phyloP scores from a whole-genome alignment of 2,797 vertebrate genomes.

The Distichodus sexfasciatus region DNA sequence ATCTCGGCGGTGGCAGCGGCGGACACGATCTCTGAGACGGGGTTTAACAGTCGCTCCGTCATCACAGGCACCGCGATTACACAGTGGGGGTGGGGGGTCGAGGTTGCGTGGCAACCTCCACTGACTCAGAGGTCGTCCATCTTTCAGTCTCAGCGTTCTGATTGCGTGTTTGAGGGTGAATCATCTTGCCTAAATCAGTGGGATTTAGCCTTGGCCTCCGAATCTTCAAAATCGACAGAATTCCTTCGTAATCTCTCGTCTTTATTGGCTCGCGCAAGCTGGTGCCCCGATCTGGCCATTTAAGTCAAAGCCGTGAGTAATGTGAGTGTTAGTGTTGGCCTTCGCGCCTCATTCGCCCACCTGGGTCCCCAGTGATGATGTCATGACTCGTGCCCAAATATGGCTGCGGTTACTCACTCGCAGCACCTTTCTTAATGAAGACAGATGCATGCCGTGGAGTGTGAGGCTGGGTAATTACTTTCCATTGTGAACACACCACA shows the following conservation, averaged over 20 bases:
- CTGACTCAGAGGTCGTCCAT: conserved; percentile 2
- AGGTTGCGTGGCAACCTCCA: background rate
- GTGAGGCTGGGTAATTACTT: background rate
- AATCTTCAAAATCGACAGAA: conserved; percentile 3
- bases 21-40: background rate
- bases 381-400: conserved; percentile 11
- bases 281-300: conserved; percentile 23
- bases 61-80: background rate
- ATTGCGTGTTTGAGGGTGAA: background rate
- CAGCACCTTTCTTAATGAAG: conserved; percentile 3
- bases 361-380: conserved; percentile 34
- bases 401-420: background rate
- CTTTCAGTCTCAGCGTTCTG: background rate
- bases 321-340: conserved; percentile 13
- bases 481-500: too few relatives aligned
- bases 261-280: background rate
- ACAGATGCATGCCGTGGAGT: background rate
- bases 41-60: conserved; percentile 5
- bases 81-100: too few relatives aligned
- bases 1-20: background rate
- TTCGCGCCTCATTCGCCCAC: conserved; percentile 11
- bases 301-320: conserved; percentile 25
- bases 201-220: background rate
- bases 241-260: background rate
- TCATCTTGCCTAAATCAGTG: conserved; percentile 13